phyloP scores from a whole-genome alignment of 2,113 vertebrate species.

The Lasiurus cinereus region DNA sequence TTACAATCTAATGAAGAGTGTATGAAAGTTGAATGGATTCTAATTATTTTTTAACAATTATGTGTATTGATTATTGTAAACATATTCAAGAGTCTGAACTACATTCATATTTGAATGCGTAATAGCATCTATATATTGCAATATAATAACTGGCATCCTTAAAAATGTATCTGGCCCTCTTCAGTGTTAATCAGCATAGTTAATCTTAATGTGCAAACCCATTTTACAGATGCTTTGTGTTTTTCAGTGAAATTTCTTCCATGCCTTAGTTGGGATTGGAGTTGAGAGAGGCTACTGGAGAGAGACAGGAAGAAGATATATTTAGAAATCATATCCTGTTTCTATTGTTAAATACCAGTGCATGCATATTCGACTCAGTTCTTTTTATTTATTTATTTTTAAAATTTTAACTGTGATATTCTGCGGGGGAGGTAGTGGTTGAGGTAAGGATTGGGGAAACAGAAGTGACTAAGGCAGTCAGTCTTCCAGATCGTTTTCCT shows the following conservation, averaged over 20 bases:
- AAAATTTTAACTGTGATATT: neutral
- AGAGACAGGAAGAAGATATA: neutral
- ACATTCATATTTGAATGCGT: neutral
- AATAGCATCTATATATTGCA: constrained; percentile 12
- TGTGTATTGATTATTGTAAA: neutral
- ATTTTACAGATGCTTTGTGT: constrained; percentile 23
- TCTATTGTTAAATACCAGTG: neutral
- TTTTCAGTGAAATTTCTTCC: neutral
- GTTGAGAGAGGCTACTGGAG: constrained; percentile 3
- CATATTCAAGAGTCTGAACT: constrained; percentile 24
- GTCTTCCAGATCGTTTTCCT: neutral
- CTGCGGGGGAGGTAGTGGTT: neutral
- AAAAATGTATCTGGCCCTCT: neutral
- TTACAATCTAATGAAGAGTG: constrained; percentile 15
- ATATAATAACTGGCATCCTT: neutral
- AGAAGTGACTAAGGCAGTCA: neutral
- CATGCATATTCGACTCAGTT: neutral
- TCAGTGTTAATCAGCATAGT: neutral
- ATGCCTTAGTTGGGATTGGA: neutral
- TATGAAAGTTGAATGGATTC: constrained; percentile 17
- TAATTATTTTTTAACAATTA: neutral
- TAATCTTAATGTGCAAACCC: constrained; percentile 7
- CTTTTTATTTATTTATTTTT: neutral
- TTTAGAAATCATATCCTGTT: constrained; percentile 45
- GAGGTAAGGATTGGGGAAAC: neutral